These are phyloP conservation scores for Anthonomus grandis DNA, from an alignment of 1,140 invertebrate genomes.

Conservation along the genomic window DNA sequence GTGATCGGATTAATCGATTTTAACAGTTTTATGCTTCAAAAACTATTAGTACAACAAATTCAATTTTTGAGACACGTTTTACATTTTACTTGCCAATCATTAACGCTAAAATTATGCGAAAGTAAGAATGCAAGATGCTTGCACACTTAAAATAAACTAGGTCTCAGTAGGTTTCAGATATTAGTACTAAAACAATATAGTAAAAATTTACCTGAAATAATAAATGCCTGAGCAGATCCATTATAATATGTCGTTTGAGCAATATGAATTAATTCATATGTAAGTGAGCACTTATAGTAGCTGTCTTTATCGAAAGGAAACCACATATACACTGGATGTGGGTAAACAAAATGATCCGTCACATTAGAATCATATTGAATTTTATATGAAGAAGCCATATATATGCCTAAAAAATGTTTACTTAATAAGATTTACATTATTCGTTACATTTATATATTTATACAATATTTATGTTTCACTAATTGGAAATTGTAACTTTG, in stretches of 20 bases:
- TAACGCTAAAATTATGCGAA: neutral
- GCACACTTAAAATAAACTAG: too few species aligned
- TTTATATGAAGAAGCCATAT: neutral
- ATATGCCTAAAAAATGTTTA: neutral
- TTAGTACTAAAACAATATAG: too few species aligned
- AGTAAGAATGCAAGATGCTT: too few species aligned
- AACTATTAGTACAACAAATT: too few species aligned
- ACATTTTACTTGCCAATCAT: too few species aligned
- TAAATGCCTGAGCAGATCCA: neutral
- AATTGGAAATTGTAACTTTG: too few species aligned
- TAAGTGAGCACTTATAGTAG: constrained; percentile 2
- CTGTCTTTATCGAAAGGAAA: constrained; percentile 9
- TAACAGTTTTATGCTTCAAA: too few species aligned
- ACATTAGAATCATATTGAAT: neutral
- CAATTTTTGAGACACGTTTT: too few species aligned
- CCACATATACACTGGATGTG: constrained; percentile 6
- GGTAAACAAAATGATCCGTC: neutral
- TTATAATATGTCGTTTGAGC: constrained; percentile 9
- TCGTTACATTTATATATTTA: neutral
- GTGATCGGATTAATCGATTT: too few species aligned
- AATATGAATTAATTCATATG: constrained; percentile 13
- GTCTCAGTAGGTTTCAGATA: too few species aligned
- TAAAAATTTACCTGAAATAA: constrained; percentile 18
- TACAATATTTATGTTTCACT: neutral
- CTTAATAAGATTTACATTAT: neutral